Evolutionary conservation across 2,113 vertebrate genomes (phyloP).

Genomic region (Oncorhynchus tshawytscha): DNA sequence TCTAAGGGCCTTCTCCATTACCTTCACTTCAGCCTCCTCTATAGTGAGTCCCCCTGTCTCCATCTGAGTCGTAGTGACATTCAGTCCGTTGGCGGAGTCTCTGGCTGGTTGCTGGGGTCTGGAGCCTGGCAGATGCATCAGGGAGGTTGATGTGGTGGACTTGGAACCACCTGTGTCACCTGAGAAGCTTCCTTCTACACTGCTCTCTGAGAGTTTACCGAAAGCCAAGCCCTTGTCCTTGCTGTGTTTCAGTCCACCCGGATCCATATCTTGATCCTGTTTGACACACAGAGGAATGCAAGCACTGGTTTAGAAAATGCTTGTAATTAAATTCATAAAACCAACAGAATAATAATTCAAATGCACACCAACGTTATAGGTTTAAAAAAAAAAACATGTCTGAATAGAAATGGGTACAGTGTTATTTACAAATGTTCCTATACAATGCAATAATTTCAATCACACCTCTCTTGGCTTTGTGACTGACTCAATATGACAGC

Average conservation of each 20-base stretch:
- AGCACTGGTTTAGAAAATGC: too few species aligned
- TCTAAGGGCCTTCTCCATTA: conserved; percentile 78
- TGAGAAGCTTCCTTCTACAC: conserved; percentile 69
- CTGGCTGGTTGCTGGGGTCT: conserved; percentile 65
- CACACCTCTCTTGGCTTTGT: too few species aligned
- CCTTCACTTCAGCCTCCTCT: conserved; percentile 79
- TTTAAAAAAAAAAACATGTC: too few species aligned
- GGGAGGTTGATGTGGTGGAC: conserved; percentile 65
- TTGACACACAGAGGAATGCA: conserved; percentile 5
- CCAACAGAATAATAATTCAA: neutral
- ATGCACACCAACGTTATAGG: neutral
- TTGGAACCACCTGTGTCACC: conserved; percentile 74
- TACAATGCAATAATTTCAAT: too few species aligned
- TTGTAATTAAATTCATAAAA: neutral
- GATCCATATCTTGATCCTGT: conserved; percentile 73
- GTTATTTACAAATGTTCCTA: too few species aligned
- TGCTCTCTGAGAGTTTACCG: neutral
- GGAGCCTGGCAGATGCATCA: conserved; percentile 73
- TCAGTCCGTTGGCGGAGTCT: conserved; percentile 78
- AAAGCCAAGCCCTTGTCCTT: conserved; percentile 45
- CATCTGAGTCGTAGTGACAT: conserved; percentile 74
- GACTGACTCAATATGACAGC: too few species aligned
- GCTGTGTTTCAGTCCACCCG: conserved; percentile 63
- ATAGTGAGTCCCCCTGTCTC: conserved; percentile 60
- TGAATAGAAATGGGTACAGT: too few species aligned